phyloP scores from a whole-genome alignment of 2,888 invertebrate genomes.

The Anticlea derivata region DNA sequence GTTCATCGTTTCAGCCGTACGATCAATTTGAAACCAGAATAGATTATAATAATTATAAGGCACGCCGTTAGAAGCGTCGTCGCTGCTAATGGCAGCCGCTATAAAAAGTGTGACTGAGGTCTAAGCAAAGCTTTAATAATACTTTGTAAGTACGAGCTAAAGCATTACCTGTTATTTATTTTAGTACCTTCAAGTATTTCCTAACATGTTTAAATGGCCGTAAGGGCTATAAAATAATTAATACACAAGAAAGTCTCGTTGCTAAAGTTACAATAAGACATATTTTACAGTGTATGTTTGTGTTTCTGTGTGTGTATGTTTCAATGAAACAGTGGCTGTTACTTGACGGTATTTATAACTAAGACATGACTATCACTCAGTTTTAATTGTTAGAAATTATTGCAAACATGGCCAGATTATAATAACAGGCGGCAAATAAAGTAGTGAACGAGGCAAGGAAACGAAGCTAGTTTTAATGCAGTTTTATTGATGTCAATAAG shows the following conservation, averaged over 20 bases:
- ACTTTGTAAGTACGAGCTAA: too few relatives aligned
- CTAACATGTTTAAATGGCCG: slow-evolving; percentile 1
- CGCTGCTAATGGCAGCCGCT: too few relatives aligned
- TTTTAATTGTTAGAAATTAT: slow-evolving; percentile 17
- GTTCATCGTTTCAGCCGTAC: too few relatives aligned
- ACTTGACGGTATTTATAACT: too few relatives aligned
- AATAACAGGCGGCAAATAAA: slow-evolving; percentile 3
- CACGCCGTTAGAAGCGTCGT: too few relatives aligned
- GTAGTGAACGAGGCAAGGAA: not conserved
- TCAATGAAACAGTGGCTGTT: too few relatives aligned
- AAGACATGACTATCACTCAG: slow-evolving; percentile 4
- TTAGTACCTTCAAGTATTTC: slow-evolving; percentile 3
- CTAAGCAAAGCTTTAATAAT: too few relatives aligned
- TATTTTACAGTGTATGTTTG: slow-evolving; percentile 23
- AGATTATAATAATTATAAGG: too few relatives aligned
- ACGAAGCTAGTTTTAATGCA: slow-evolving; percentile 5
- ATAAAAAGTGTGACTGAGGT: too few relatives aligned
- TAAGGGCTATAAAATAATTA: slow-evolving; percentile 26
- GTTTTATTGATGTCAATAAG: not conserved
- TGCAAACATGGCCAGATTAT: slow-evolving; percentile 5
- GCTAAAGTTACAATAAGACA: slow-evolving; percentile 20
- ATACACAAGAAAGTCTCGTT: slow-evolving; percentile 15
- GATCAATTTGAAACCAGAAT: too few relatives aligned
- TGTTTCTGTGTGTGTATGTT: not conserved
- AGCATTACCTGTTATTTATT: not conserved